Base-by-base conservation (phyloP, 2,888 invertebrate genomes). In the Lasioglossum calceatum region DNA sequence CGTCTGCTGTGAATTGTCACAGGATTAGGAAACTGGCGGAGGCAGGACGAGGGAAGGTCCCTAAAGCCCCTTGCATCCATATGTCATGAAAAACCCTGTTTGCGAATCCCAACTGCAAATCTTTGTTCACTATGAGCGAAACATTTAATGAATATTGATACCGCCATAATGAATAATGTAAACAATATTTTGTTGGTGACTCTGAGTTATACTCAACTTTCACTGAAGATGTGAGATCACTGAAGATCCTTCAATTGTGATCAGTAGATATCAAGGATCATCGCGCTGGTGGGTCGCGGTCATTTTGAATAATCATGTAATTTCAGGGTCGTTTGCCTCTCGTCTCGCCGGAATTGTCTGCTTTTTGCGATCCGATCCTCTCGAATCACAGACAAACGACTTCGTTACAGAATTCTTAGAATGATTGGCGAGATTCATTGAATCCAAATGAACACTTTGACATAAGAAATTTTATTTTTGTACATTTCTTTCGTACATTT, bases 271-370 rank as follows among this genome's bases (percentile, higher is more conserved):
- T 70, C 16, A 39, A 81, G 80, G 61, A 73, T 72, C 85, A 83
- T 82, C 54, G 80, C 79, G 75, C 86, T 87, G 86, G 88, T 90
- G 92, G 74, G 88, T 92, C 91, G 91, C 87, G 88, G 92, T 90
- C 92, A 93, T 93, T 92, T 92, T 77, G 88, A 90, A 88, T 92
- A 93, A 93, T 93, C 92, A 93, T 92, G 91, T 91, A 93, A 93
- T 94, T 93, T 91, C 84, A 79, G 71, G 73, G 71, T 83, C 76
- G 71, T 86, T 86, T 76, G 54, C 70, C 71, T 44, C 70, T 79
- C 32, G 54, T 71, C 70, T 54, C 70, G 54, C 73, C 77, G 39
- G 74, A 82, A 82, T 81, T 79, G 36, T 70, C 79, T 78, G 85
- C 85, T 85, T 84, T 87, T 87, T 81, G 64, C 36, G 71, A 77